These are phyloP conservation scores for Anhinga rufa DNA, from an alignment of 2,113 vertebrate genomes.

Conservation along the genomic window DNA sequence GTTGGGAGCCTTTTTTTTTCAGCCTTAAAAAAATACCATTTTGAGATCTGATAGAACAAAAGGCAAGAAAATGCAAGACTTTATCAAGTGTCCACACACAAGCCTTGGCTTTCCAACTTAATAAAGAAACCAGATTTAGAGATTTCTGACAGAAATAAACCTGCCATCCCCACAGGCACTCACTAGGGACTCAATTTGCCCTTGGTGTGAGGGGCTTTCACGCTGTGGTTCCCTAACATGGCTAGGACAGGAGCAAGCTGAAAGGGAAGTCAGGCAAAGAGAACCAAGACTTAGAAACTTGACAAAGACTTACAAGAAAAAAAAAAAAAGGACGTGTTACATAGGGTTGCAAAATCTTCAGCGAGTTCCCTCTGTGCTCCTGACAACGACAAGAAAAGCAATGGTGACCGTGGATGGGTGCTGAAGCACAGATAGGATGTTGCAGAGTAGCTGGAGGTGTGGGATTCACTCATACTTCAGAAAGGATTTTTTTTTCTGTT, in stretches of 20 bases:
- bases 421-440: not conserved
- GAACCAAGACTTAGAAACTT: not conserved
- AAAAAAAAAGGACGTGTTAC: not conserved
- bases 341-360: not conserved
- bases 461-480: not conserved
- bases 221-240: fast-evolving
- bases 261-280: not conserved
- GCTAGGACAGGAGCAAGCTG: not conserved
- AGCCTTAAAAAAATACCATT: not conserved
- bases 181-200: fast-evolving
- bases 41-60: not conserved
- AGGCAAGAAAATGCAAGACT: too few relatives aligned
- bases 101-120: not conserved
- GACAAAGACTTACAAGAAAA: not conserved
- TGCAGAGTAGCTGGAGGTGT: not conserved
- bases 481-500: not conserved
- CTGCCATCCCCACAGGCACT: not conserved
- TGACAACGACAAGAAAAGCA: not conserved
- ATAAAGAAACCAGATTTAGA: not conserved
- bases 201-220: fast-evolving
- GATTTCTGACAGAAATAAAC: not conserved
- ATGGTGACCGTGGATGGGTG: fast-evolving
- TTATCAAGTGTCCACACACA: not conserved
- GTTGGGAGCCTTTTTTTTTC: not conserved
- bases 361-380: not conserved